phyloP scores from a whole-genome alignment of 1,140 invertebrate genomes.

The Lamellibrachia luymesi region DNA sequence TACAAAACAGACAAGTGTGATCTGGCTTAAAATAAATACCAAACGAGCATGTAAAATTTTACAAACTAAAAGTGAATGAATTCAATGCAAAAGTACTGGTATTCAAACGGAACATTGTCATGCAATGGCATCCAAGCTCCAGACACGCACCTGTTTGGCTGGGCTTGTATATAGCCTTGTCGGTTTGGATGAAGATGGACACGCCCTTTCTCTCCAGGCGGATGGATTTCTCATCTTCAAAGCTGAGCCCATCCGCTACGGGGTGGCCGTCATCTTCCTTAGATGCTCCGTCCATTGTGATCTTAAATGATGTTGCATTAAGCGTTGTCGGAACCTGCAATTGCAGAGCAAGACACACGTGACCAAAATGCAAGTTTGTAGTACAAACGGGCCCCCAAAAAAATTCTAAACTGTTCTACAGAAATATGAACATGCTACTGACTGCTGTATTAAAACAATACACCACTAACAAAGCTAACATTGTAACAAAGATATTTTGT shows the following conservation, averaged over 20 bases:
- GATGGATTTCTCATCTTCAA: not conserved
- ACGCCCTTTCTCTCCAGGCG: constrained; percentile 9
- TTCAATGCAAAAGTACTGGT: not conserved
- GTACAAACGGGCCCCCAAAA: not conserved
- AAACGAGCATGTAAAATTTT: no score
- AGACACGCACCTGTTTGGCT: constrained; percentile 61
- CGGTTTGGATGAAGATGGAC: constrained; percentile 89
- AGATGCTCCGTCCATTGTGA: not conserved
- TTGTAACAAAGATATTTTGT: no score
- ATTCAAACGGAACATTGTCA: not conserved
- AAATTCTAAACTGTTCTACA: no score
- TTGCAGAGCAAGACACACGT: not conserved
- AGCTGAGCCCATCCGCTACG: not conserved
- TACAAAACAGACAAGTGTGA: no score
- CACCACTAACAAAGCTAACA: no score
- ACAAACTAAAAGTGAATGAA: not conserved
- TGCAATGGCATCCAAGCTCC: not conserved
- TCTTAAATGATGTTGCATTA: not conserved
- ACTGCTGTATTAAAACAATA: no score
- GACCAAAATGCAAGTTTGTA: not conserved
- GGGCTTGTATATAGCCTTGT: constrained; percentile 91
- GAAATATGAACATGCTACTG: no score
- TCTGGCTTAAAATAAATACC: no score
- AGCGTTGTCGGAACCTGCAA: not conserved
- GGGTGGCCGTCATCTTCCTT: not conserved